Evolutionary conservation across 2,797 vertebrate genomes (phyloP).

Genomic region (Micrastur ruficollis): DNA sequence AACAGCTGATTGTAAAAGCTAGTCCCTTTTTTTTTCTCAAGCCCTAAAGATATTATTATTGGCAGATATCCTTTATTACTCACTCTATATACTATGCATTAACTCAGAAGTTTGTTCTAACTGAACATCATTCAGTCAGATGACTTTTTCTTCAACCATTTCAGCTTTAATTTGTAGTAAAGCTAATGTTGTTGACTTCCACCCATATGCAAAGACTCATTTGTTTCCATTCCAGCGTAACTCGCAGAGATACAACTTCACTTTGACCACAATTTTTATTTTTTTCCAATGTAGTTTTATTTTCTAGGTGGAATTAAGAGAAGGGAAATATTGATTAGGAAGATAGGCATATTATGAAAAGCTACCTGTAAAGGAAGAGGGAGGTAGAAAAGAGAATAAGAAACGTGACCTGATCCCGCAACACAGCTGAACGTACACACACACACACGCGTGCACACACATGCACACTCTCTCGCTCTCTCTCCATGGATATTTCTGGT

Average conservation of each 20-base stretch:
- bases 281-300: neutral
- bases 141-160: conserved; percentile 46
- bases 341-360: neutral
- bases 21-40: conserved; percentile 40
- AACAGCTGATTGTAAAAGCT: conserved; percentile 71
- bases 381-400: neutral
- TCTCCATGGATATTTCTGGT: conserved; percentile 65
- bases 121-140: conserved; percentile 26
- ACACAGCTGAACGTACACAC: neutral
- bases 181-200: conserved; percentile 14
- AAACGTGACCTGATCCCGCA: neutral
- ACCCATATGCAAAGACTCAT: neutral
- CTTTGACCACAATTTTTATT: neutral
- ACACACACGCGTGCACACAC: neutral
- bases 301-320: neutral
- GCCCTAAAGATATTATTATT: conserved; percentile 64
- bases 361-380: neutral
- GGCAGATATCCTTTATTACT: conserved; percentile 68
- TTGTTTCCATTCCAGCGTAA: conserved; percentile 48
- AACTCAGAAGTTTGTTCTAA: conserved; percentile 52
- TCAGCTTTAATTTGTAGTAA: conserved; percentile 67
- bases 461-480: neutral
- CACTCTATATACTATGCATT: conserved; percentile 46
- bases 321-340: neutral
- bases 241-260: conserved; percentile 16